phyloP scores from a whole-genome alignment of 23 tunicate genomes.

The Oikopleura dioica region DNA sequence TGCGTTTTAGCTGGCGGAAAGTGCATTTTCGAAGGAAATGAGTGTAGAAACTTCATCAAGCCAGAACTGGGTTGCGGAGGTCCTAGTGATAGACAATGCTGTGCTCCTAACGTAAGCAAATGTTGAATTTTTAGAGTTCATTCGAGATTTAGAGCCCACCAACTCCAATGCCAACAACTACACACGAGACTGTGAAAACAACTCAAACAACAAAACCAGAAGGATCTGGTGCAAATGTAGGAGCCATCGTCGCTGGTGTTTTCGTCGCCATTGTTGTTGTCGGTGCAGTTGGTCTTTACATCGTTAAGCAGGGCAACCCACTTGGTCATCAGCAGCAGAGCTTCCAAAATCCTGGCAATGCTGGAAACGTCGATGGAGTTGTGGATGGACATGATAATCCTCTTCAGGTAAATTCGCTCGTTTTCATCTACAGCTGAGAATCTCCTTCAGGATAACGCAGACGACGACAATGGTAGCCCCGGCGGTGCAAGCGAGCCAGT shows the following conservation, averaged over 20 bases:
- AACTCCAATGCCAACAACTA: not conserved
- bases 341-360: not conserved
- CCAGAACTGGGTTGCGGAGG: not conserved
- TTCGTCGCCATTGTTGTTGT: not conserved
- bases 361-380: not conserved
- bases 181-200: no score
- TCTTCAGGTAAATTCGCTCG: no score
- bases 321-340: not conserved
- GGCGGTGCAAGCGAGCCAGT: no score
- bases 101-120: not conserved
- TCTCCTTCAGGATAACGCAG: no score
- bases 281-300: not conserved
- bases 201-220: not conserved
- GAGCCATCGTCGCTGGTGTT: not conserved
- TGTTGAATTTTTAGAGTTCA: not conserved
- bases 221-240: not conserved
- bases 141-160: conserved; percentile 4
- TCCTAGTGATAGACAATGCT: not conserved
- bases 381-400: not conserved
- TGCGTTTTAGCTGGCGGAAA: not conserved
- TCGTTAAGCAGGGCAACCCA: not conserved
- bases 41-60: not conserved
- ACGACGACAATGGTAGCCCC: no score
- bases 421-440: no score
- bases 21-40: no score